Evolutionary conservation across 2,113 vertebrate genomes (phyloP), one percentile per base, ranked within the genome.

Genomic region (Alectura lathami): DNA sequence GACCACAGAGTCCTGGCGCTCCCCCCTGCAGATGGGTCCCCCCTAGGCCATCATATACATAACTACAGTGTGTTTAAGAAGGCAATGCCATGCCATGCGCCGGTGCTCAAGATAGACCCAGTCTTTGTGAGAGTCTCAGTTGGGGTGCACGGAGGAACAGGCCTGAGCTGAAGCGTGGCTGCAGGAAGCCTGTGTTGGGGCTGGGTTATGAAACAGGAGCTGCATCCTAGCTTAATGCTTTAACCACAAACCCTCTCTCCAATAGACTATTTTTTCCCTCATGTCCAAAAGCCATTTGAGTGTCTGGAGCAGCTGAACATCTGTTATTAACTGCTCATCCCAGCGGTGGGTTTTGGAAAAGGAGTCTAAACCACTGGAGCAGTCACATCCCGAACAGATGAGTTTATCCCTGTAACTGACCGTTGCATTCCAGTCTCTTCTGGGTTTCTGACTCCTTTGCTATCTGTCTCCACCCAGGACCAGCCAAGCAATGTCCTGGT

Each of bases 291-390:
- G 23, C 5, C 15, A 10, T 56, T 73, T 6, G 11, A 91, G 75
- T 50, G 88, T 73, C 88, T 93, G 84, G 80, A 78, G 66, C 48
- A 45, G 84, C 32, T 40, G 60, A 83, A 79, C 60, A 82, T 82
- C 85, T 83, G 94, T 70, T 74, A 86, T 78, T 48, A 88, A 74
- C 84, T 66, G 84, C 76, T 91, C 85, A 83, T 86, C 83, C 59
- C 70, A 82, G 64, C 24, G 2, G 69, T 27, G 60, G 79, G 59
- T 32, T 92, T 90, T 88, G 70, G 69, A 88, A 88, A 27, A 50
- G 43, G 54, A 54, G 38, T 34, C 3, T 1, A 81, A 81, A 64
- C 69, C 66, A 34, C 83, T 66, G 76, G 50, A 50, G 34, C 5
- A 81, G 79, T 54, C 64, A 26, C 43, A 90, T 9, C 54, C 48